Base-by-base conservation (phyloP, 1,140 invertebrate species). In the Bilobella aurantiaca region DNA sequence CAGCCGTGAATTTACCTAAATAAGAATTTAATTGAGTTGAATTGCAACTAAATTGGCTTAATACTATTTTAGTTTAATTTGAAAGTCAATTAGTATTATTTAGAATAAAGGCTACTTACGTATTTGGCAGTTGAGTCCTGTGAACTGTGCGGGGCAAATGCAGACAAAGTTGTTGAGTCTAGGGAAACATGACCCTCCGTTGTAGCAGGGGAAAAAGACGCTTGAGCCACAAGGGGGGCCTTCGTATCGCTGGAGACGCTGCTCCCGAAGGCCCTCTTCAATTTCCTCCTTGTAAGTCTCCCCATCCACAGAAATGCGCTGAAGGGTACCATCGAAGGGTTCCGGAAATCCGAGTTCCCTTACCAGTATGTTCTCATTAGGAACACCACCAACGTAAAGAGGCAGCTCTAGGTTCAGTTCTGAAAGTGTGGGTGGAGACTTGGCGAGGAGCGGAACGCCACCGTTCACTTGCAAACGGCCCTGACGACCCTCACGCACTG, bases 341-440 rank as follows among this genome's bases (percentile, higher is more conserved):
- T 82, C 84, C 65, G 81, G 81, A 58, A 87, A 83, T n/a, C 85
- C 85, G 8, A 87, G 83, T 61, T 90, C 82, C 64, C 83, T 80
- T 76, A 88, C 87, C 25, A 89, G 79, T 73, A 86, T 83, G 66
- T 83, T 80, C 12, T 16, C 49, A 53, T 12, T 5, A n/a, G 87
- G 74, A 64, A 89, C 82, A 23, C 90, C 91, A 72, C 91, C 92
- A 65, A 95, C 81, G 73, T 87, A 93, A 25, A 94, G 79, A 23
- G 87, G 87, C 69, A 87, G 81, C 63, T 88, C 87, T 14, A 95
- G 78, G 78, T 93, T 93, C 18, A 94, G 80, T 74, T 93, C 88
- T 3, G 85, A 88, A 2, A 92, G 79, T 14, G 86, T 83, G 64
- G 86, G 86, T 68, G 88, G 82, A 1, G 88, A 89, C 69, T 63